Base-by-base conservation (phyloP, 2,888 invertebrate genomes). In the Tenthredo distinguenda region DNA sequence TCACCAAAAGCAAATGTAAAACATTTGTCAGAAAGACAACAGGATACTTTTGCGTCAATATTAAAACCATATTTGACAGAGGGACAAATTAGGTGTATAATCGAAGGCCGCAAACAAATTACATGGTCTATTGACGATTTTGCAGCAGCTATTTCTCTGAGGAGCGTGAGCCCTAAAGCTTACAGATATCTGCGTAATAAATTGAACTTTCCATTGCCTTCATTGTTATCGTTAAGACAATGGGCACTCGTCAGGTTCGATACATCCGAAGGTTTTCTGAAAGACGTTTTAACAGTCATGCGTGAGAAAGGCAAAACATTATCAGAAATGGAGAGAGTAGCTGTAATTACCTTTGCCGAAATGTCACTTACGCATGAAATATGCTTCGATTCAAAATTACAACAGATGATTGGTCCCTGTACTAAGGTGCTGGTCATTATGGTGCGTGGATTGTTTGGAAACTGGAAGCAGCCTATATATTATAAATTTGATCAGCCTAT, bases 381-480 rank as follows among this genome's bases (percentile, higher is more conserved):
- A 40, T 72, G 21, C n/a, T 72, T 43, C 4, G 43, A 72, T 40
- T 72, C 40, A 18, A 50, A 79, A n/a, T 40, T n/a, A 34, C 85
- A 90, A 85, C 86, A 84, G 65, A 84, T 86, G 43, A 50, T 89
- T 74, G 89, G 88, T 12, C 89, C 88, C 26, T 88, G 89, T 77
- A 86, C 85, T 85, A 74, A 85, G 40, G 88, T 88, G 77, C 88
- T 89, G 86, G 85, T 85, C 31, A 87, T 89, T 72, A 88, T 90
- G 87, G 87, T 84, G 10, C 84, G 88, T 31, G 89, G 88, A 12
- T 34, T 89, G n/a, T 37, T 89, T 85, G 31, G 71, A 12, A 84
- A 86, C 2, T 90, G 89, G 90, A 90, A 90, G 85, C 88, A 90
- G 85, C 89, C 88, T 6, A 81, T 90, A 18, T 90, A 86, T 87